phyloP scores from a whole-genome alignment of 2,888 invertebrate genomes.

The Ormyrus pomaceus region DNA sequence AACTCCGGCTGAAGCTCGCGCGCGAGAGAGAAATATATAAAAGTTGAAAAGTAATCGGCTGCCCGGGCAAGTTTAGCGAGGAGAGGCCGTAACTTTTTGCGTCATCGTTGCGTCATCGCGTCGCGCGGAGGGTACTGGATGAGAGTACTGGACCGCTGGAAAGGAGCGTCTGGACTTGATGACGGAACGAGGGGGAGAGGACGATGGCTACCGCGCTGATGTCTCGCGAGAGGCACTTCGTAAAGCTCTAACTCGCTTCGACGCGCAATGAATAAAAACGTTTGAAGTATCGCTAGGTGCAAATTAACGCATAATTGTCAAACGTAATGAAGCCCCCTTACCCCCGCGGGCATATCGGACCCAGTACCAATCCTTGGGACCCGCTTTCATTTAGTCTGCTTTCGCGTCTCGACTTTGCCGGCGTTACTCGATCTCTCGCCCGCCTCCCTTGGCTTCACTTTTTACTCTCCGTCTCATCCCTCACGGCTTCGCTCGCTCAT shows the following conservation, averaged over 20 bases:
- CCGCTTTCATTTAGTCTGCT: constrained; percentile 24
- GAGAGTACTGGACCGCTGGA: background rate
- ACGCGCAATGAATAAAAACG: constrained; percentile 76
- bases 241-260: constrained; percentile 65
- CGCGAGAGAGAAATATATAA: constrained; percentile 17
- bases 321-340: constrained; percentile 71
- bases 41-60: constrained; percentile 55
- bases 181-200: background rate
- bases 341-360: constrained; percentile 3
- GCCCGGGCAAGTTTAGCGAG: constrained; percentile 33
- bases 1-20: background rate
- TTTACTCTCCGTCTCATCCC: constrained; percentile 52
- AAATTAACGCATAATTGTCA: constrained; percentile 77
- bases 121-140: background rate
- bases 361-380: constrained; percentile 8
- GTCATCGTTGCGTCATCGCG: background rate
- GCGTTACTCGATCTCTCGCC: no score
- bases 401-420: constrained; percentile 10
- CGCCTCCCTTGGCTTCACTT: constrained; percentile 6
- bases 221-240: constrained; percentile 33
- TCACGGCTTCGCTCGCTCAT: background rate
- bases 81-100: background rate
- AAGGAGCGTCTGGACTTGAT: background rate
- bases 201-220: background rate
- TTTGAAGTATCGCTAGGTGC: constrained; percentile 75